Base-by-base conservation (phyloP, 2,888 invertebrate genomes). In the Leptopterna dolabrata region DNA sequence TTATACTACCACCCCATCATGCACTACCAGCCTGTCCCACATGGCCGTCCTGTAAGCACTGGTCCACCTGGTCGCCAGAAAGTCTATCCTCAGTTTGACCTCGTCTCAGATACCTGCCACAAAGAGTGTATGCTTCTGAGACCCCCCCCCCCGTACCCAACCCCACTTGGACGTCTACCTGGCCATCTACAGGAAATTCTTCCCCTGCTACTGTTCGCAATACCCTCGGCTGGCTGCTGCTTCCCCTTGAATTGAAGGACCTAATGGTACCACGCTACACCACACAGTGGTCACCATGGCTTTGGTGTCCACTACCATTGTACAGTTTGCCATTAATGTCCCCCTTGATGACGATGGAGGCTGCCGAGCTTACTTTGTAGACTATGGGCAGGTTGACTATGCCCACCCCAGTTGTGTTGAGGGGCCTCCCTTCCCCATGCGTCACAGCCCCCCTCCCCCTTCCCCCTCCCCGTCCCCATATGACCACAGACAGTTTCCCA, bases 21-120 rank as follows among this genome's bases (percentile, higher is more conserved):
- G n/a, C n/a, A n/a, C n/a, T 71, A 90, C 89, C 80, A 51, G 71
- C 47, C 16, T 51, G 27, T 43, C 87, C 87, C 63, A 87, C 0
- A 76, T 29, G 27, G 76, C 43, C 78, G 4, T n/a, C 78, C 4
- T 13, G 4, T 36, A 78, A 7, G 41, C 78, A 43, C 19, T 13
- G 6, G n/a, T 11, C 14, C n/a, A 78, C 19, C 19, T 19, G 19
- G 3, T 4, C 11, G 43, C 43, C 6, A 43, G 70, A 11, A 43
- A 43, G 11, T 43, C 43, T 11, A 76, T 76, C 24, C 76, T 27
- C 24, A 76, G 36, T 4, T 13, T 76, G 16, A 9, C 7, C 6
- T 76, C 29, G 16, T 76, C 76, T 7, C 27, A 11, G 4, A 76
- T 76, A 16, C 24, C 36, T n/a, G 76, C 76, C 4, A 76, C 76